phyloP scores from a whole-genome alignment of 37 sponge, comb jelly and placozoan genomes.

The Halisarca cf. caerulea region DNA sequence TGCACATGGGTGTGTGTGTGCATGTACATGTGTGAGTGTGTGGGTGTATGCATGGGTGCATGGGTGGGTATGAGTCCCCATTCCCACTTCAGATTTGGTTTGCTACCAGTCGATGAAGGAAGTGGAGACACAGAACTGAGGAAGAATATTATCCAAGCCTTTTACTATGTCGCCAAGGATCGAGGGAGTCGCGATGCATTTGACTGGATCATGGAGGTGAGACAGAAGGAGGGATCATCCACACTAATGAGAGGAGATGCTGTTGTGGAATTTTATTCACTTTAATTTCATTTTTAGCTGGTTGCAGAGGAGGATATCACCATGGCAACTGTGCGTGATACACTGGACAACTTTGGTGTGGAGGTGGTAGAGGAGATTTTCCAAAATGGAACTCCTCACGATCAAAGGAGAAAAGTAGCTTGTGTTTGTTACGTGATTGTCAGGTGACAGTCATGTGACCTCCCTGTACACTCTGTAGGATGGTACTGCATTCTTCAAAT shows the following conservation, averaged over 20 bases:
- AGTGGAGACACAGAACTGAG: slow-evolving; percentile 12
- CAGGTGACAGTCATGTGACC: neutral
- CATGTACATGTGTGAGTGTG: neutral
- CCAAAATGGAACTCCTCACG: neutral
- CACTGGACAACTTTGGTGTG: neutral
- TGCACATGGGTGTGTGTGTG: neutral
- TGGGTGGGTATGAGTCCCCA: neutral
- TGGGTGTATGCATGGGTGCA: neutral
- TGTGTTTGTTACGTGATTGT: neutral
- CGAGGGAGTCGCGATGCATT: slow-evolving; percentile 41
- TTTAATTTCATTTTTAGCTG: neutral
- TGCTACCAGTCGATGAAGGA: slow-evolving; percentile 55
- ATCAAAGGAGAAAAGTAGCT: slow-evolving; percentile 5
- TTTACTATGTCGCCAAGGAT: slow-evolving; percentile 31
- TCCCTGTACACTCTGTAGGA: slow-evolving; percentile 14
- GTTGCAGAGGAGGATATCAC: neutral
- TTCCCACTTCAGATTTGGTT: slow-evolving; percentile 46
- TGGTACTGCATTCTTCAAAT: slow-evolving; percentile 37
- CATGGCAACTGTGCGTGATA: neutral
- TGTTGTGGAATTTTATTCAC: neutral
- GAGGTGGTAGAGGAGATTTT: neutral
- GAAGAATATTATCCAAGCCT: slow-evolving; percentile 39
- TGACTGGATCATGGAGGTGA: slow-evolving; percentile 57
- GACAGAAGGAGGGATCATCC: neutral
- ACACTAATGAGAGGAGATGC: too few relatives aligned